Percentiles rank a stretch among this genome's conserved stretches.
Evolutionary conservation across 2,797 vertebrate species (phyloP).

Genomic region (Hirundo rustica): DNA sequence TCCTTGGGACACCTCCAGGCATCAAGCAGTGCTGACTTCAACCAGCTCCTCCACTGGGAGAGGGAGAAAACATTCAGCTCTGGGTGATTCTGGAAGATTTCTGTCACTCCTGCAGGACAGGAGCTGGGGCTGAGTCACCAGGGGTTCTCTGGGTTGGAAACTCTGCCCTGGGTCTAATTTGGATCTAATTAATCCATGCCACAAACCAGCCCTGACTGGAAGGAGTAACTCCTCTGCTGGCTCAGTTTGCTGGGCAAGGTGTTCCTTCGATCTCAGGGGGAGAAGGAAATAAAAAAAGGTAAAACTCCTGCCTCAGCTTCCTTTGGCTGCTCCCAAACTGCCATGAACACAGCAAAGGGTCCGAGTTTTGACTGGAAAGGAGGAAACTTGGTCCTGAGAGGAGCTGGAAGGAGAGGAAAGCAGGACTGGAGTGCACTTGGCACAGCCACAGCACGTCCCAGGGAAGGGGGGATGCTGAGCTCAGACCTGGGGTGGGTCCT

Average conservation of each 20-base stretch:
- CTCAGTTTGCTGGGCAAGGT: neutral
- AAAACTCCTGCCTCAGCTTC: neutral
- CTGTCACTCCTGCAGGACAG: neutral
- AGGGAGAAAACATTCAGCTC: neutral
- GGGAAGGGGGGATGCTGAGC: neutral
- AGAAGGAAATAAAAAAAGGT: neutral
- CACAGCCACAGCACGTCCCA: neutral
- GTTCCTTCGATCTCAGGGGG: neutral
- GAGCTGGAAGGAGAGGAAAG: neutral
- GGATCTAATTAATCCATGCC: neutral
- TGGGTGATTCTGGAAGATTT: neutral
- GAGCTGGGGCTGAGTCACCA: neutral
- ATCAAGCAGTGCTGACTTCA: neutral
- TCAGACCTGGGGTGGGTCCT: neutral
- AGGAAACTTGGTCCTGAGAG: neutral
- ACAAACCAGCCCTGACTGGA: neutral
- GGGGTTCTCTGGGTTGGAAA: neutral
- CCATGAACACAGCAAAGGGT: neutral
- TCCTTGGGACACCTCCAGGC: rapidly evolving
- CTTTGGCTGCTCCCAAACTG: neutral
- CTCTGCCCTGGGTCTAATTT: neutral
- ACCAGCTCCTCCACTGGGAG: neutral
- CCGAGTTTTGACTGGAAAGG: neutral
- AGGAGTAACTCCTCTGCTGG: neutral
- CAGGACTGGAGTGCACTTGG: neutral